phyloP scores from a whole-genome alignment of 2,888 invertebrate genomes.

The Bimastos eiseni region DNA sequence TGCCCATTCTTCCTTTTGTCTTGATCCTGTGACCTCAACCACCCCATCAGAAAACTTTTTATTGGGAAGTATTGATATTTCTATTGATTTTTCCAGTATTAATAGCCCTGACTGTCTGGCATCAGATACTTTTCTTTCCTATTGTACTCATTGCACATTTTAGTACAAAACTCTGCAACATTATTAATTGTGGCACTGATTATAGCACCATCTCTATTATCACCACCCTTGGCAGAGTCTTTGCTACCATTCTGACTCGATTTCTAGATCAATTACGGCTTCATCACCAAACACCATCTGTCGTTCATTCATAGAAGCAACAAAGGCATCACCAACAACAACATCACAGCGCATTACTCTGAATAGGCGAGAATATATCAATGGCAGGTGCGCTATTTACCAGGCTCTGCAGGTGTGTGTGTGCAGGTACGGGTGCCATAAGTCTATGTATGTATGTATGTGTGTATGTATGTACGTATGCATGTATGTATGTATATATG shows the following conservation, averaged over 20 bases:
- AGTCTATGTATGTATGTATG: not conserved
- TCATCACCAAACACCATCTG: not conserved
- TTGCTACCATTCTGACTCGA: not conserved
- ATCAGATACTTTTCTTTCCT: too few relatives aligned
- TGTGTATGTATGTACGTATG: too few relatives aligned
- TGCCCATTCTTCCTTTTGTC: too few relatives aligned
- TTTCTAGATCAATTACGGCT: not conserved
- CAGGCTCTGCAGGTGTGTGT: not conserved
- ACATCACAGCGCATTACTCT: not conserved
- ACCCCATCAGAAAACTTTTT: too few relatives aligned
- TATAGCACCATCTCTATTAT: not conserved
- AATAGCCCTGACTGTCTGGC: too few relatives aligned
- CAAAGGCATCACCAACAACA: not conserved
- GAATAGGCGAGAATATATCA: not conserved
- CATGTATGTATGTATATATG: too few relatives aligned
- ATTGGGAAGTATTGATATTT: too few relatives aligned
- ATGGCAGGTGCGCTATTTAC: not conserved
- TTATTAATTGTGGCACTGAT: not conserved
- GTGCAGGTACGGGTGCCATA: not conserved
- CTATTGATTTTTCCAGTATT: too few relatives aligned
- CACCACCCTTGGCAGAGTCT: not conserved
- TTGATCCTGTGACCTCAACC: too few relatives aligned
- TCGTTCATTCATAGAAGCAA: too few relatives aligned
- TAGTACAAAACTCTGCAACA: too few relatives aligned
- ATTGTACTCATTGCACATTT: too few relatives aligned